Conservation (phyloP, 2,113 vertebrate genomes). For the Aleadryas rufinucha region DNA sequence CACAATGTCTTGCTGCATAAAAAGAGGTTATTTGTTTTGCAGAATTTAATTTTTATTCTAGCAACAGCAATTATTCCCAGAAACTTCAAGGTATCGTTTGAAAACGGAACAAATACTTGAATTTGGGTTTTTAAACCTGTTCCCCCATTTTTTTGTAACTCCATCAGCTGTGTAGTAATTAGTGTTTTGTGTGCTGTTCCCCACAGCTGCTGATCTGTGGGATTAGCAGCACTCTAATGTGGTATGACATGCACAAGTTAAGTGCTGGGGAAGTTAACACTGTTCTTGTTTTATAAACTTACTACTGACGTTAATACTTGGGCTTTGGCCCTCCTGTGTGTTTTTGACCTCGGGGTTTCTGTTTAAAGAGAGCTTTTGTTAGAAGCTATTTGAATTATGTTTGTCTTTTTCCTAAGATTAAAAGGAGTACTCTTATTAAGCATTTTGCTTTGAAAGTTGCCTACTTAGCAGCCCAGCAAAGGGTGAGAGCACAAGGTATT, state of each 20-base stretch:
- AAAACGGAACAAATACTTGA: neutral
- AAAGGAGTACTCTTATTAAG: slow-evolving; percentile 47
- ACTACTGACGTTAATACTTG: slow-evolving; percentile 39
- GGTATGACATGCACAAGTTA: slow-evolving; percentile 42
- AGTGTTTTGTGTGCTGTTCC: slow-evolving; percentile 29
- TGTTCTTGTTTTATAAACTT: slow-evolving; percentile 63
- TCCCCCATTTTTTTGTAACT: neutral
- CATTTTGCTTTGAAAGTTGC: slow-evolving; percentile 50
- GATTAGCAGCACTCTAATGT: slow-evolving; percentile 54
- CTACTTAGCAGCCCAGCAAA: neutral
- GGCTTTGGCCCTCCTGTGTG: slow-evolving; percentile 34
- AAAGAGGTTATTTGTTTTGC: neutral
- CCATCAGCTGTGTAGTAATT: slow-evolving; percentile 14
- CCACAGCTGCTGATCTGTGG: slow-evolving; percentile 25
- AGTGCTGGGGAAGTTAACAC: slow-evolving; percentile 50
- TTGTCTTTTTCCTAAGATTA: slow-evolving; percentile 55
- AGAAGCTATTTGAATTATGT: slow-evolving; percentile 61
- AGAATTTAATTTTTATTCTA: neutral
- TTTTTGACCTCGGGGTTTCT: slow-evolving; percentile 55
- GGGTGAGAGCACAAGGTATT: neutral
- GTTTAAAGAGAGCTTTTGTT: slow-evolving; percentile 64
- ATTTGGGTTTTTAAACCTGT: neutral
- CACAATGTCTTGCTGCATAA: neutral
- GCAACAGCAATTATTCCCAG: neutral
- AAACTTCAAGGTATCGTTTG: neutral